Percentiles rank a stretch among this genome's conserved stretches.
Conservation (phyloP, 1,140 invertebrate species). For the Drosophila suzukii region DNA sequence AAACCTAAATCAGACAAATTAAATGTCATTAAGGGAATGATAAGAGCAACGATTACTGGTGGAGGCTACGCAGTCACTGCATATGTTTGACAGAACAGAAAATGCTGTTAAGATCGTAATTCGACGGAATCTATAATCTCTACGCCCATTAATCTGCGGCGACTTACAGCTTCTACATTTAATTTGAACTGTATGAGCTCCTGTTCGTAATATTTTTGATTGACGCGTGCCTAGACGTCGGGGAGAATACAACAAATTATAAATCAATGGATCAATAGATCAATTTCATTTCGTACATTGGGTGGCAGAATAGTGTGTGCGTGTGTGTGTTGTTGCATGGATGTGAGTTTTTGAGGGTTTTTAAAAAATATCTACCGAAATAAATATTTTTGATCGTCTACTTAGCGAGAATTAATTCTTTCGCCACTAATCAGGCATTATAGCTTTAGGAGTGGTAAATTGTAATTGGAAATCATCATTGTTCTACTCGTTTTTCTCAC, state of each 20-base stretch:
- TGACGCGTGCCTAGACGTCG: conserved; percentile 83
- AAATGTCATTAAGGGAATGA: conserved; percentile 51
- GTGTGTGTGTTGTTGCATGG: conserved; percentile 20
- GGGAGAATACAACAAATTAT: conserved; percentile 71
- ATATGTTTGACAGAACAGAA: conserved; percentile 42
- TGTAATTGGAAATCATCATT: conserved; percentile 12
- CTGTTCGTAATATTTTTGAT: conserved; percentile 83
- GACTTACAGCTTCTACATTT: conserved; percentile 83
- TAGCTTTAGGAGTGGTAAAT: conserved; percentile 15
- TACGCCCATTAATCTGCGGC: conserved; percentile 35
- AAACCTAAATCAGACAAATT: conserved; percentile 73
- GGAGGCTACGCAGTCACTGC: conserved; percentile 76
- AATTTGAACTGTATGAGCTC: conserved; percentile 82
- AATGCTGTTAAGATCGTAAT: conserved; percentile 70
- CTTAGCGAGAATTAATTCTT: conserved; percentile 31
- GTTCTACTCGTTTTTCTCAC: conserved; percentile 13
- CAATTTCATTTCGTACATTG: conserved; percentile 36
- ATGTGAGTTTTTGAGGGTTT: conserved; percentile 23
- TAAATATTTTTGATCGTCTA: conserved; percentile 44
- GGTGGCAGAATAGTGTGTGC: conserved; percentile 24
- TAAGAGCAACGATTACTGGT: conserved; percentile 38
- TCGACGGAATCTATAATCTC: conserved; percentile 19
- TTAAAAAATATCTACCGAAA: conserved; percentile 79
- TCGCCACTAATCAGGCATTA: conserved; percentile 14
- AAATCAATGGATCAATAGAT: conserved; percentile 48